Conservation (phyloP, 2,888 invertebrate species). For the Drosophila paracracens region DNA sequence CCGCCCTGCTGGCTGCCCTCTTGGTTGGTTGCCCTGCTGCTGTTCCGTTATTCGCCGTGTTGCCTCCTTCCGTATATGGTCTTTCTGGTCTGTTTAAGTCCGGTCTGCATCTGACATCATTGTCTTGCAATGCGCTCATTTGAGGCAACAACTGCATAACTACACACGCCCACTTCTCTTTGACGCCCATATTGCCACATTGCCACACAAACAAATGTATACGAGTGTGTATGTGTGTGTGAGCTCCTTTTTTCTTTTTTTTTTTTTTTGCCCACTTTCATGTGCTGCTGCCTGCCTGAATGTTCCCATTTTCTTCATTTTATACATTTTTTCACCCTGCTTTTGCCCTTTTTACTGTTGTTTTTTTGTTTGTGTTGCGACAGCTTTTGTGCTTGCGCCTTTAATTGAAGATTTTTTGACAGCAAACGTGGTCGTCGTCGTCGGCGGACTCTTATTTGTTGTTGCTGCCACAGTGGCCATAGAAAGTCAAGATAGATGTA, state of each 20-base stretch:
- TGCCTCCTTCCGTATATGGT: slow-evolving; percentile 1
- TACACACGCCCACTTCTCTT: slow-evolving; percentile 38
- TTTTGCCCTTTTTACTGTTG: slow-evolving; percentile 33
- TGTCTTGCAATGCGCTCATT: slow-evolving; percentile 76
- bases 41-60: background rate
- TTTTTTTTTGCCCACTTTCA: slow-evolving; percentile 1
- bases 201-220: slow-evolving; percentile 5
- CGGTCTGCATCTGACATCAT: slow-evolving; percentile 71
- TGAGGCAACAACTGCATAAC: slow-evolving; percentile 60
- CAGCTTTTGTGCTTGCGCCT: slow-evolving; percentile 77
- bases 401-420: slow-evolving; percentile 78
- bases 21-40: background rate
- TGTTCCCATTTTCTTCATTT: slow-evolving; percentile 55
- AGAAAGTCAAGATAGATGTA: slow-evolving; percentile 70
- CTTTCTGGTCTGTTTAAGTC: slow-evolving; percentile 41
- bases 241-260: background rate
- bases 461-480: slow-evolving; percentile 34
- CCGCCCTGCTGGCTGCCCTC: background rate
- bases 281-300: slow-evolving; percentile 31
- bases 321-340: slow-evolving; percentile 41
- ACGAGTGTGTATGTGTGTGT: slow-evolving; percentile 21
- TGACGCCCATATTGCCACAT: slow-evolving; percentile 10
- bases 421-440: slow-evolving; percentile 65
- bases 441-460: slow-evolving; percentile 13
- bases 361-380: slow-evolving; percentile 46